Evolutionary conservation across 2,797 vertebrate genomes (phyloP).

Genomic region (Halcyon smyrnensis): DNA sequence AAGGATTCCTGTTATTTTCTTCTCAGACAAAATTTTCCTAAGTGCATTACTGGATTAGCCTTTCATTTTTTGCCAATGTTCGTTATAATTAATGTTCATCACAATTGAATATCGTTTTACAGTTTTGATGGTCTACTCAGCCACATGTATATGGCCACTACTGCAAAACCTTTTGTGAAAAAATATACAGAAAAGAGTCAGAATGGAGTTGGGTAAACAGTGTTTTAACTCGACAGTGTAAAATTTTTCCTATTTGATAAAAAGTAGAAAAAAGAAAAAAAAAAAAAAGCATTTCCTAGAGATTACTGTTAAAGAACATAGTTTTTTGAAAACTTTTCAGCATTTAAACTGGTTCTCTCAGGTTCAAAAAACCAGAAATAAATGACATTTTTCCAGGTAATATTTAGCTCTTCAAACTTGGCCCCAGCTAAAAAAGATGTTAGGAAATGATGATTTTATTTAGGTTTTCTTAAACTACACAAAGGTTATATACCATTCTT

Average conservation of each 20-base stretch:
- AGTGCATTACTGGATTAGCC: not conserved
- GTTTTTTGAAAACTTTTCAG: not conserved
- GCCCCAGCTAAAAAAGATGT: not conserved
- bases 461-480: not conserved
- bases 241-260: not conserved
- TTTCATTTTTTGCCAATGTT: not conserved
- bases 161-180: not conserved
- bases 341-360: not conserved
- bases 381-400: not conserved
- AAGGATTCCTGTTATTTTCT: not conserved
- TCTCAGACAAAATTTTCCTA: not conserved
- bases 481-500: not conserved
- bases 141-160: not conserved
- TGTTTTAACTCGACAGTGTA: not conserved
- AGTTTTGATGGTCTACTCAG: not conserved
- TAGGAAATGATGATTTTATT: not conserved
- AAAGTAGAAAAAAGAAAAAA: not conserved
- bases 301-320: not conserved
- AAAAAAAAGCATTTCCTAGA: not conserved
- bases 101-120: not conserved
- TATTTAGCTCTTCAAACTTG: not conserved
- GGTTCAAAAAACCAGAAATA: not conserved
- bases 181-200: not conserved
- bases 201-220: not conserved
- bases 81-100: not conserved